A percentile compares a stretch with the other conserved stretches of the same genome.
phyloP scores from a whole-genome alignment of 2,797 vertebrate species.

The Pseudopleuronectes americanus region DNA sequence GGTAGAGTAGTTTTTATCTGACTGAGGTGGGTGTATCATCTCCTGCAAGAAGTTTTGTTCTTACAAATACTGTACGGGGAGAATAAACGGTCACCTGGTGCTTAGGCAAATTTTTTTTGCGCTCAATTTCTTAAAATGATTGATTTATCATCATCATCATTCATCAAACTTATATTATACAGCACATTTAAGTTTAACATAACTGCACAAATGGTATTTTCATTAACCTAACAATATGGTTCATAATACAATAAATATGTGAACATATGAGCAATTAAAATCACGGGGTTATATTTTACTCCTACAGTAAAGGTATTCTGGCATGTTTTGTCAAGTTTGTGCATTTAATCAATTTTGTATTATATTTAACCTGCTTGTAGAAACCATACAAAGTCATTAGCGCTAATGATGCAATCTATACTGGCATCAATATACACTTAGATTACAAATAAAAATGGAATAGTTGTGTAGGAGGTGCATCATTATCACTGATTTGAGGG shows the following conservation, averaged over 20 bases:
- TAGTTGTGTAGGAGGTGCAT: conserved; percentile 47
- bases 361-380: not conserved
- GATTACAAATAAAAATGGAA: conserved; percentile 46
- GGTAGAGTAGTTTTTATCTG: conserved; percentile 23
- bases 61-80: conserved; percentile 1
- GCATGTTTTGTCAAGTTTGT: conserved; percentile 1
- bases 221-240: not conserved
- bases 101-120: not conserved
- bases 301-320: not conserved
- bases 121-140: not conserved
- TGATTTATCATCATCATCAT: not conserved
- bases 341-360: conserved; percentile 2
- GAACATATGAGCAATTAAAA: not conserved
- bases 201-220: too few relatives aligned
- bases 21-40: conserved; percentile 22
- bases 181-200: not conserved
- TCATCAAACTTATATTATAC: not conserved
- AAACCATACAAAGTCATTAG: conserved; percentile 28
- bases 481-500: conserved; percentile 58
- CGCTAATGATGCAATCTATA: conserved; percentile 33
- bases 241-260: not conserved
- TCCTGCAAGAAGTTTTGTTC: conserved; percentile 13
- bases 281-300: not conserved
- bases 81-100: conserved; percentile 6
- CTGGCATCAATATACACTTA: conserved; percentile 14